Evolutionary conservation across 2,888 invertebrate genomes (phyloP), one percentile per base, ranked within the genome.

Genomic region (Polyploca ridens): DNA sequence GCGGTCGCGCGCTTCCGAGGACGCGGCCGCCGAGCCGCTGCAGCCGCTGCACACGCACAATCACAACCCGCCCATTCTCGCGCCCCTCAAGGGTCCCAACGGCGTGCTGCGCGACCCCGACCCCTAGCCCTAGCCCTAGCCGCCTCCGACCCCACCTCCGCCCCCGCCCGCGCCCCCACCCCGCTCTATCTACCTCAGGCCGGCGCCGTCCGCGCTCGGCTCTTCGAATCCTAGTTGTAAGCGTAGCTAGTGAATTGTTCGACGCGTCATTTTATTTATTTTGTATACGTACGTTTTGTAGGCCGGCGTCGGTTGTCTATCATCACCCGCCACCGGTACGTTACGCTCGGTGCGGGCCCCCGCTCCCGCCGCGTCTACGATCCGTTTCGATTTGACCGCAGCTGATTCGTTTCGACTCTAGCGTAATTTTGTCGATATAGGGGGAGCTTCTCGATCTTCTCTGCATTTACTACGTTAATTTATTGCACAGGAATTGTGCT

Each of bases 151-250:
- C 69, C 65, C 67, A 13, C 8, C 67, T 19, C 54, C 62, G 63
- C 41, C 62, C 63, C 64, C 58, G 62, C 63, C 16, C 33, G 3
- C 4, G 62, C 63, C 62, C 70, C 62, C 66, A 69, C 69, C 65
- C 67, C 71, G 69, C 68, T 78, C 68, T 78, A 88, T 88, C 87
- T 90, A 91, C 87, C 90, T 88, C 90, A 86, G 77, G 81, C 69
- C 84, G 82, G 79, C 71, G 79, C 79, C 70, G 64, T 68, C 69
- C 78, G 81, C 79, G 81, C 71, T 75, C 84, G 87, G 80, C 89
- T 89, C 88, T 88, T 91, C 92, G 91, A 91, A 91, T 90, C 84
- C 83, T 90, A 90, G 90, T 73, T 85, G 79, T 91, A 90, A 90
- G 89, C 77, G 85, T 90, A 90, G 89, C 83, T 89, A 90, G 90